These are phyloP conservation scores for Andinoacara biseriatus DNA, from an alignment of 2,113 vertebrate species.

Conservation along the genomic window DNA sequence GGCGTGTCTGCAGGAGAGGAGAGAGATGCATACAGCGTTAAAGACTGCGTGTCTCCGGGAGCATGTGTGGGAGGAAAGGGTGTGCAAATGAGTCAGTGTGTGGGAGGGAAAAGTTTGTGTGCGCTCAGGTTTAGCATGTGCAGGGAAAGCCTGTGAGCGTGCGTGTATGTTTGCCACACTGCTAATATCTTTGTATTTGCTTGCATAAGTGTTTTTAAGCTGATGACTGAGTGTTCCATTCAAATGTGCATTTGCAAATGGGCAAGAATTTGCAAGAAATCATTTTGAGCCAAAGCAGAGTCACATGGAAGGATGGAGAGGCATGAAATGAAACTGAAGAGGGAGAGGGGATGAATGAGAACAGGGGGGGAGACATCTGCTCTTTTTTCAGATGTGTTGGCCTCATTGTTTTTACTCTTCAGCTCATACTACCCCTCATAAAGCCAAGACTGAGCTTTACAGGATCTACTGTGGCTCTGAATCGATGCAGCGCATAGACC, in stretches of 20 bases:
- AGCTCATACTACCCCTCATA: not conserved
- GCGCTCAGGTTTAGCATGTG: not conserved
- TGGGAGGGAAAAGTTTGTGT: not conserved
- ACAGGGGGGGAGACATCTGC: not conserved
- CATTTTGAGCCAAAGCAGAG: not conserved
- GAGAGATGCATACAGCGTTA: not conserved
- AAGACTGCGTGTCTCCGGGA: not conserved
- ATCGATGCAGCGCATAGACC: not conserved
- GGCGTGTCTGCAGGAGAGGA: constrained; percentile 78
- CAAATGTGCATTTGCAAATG: constrained; percentile 17
- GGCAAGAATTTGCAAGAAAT: constrained; percentile 4
- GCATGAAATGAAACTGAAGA: not conserved
- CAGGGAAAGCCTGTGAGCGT: not conserved
- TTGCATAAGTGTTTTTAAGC: constrained; percentile 16
- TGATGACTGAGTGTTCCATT: not conserved
- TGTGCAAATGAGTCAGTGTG: not conserved
- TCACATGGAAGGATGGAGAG: not conserved
- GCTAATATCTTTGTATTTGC: constrained; percentile 16
- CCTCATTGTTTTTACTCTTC: constrained; percentile 13
- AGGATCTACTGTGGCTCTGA: not conserved
- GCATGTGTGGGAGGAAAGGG: not conserved
- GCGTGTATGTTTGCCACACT: not conserved
- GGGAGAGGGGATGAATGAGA: not conserved
- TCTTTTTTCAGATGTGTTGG: constrained; percentile 3
- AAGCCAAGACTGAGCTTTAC: not conserved